Base-by-base conservation (phyloP, 2,888 invertebrate species). In the Dugesia japonica region DNA sequence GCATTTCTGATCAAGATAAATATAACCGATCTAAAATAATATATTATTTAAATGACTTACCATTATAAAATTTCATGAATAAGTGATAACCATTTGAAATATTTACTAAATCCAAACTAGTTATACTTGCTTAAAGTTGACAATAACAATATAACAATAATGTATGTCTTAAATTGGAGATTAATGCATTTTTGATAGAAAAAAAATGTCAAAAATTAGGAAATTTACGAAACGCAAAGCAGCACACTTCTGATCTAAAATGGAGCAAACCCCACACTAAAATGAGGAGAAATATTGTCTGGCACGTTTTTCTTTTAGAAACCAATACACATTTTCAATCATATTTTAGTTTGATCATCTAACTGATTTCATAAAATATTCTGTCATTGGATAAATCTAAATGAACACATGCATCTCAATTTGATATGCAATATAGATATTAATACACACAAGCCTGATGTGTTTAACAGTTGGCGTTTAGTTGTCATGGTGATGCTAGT, bases 201-300 rank as follows among this genome's bases (percentile, higher is more conserved):
- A 56, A 56, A 56, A 56, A 56, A 56, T 56, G 20, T 56, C 20
- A 56, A 56, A 56, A 56, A 56, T 56, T 56, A 56, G 56, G 17
- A 56, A 56, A 56, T 38, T 38, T 23, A 56, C 56, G 56, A 23
- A 56, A 56, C 56, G 31, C 56, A 56, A 56, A 20, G n/a, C 23
- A 56, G 56, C 56, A 56, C 56, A 56, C 56, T 56, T 56, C n/a
- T 56, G 56, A 56, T 56, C 56, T 13, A 9, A n/a, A 13, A 56
- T 56, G 56, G 56, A 56, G 23, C 56, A 56, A 56, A 56, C 56
- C 56, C 56, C 56, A 23, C n/a, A 56, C 20, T 56, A 56, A 56
- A 56, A 56, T 56, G 56, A 56, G 56, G 56, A 56, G 56, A 56
- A 56, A 56, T 56, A 56, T 56, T 56, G 56, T 56, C 56, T 56